Percentiles rank a stretch among this genome's conserved stretches.
Evolutionary conservation across 2,888 invertebrate genomes (phyloP).

Genomic region (Watsonalla cultraria): DNA sequence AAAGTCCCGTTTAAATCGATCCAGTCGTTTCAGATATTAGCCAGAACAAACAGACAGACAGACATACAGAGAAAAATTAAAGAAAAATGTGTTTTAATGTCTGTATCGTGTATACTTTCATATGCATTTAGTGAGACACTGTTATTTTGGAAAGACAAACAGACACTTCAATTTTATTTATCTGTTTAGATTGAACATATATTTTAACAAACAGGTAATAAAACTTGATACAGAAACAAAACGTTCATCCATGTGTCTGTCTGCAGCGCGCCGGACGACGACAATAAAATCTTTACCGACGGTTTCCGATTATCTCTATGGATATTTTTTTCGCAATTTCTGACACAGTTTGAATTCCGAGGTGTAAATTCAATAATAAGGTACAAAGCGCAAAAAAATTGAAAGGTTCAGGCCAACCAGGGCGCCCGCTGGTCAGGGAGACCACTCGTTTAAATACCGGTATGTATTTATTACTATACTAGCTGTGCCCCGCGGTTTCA

Average conservation of each 20-base stretch:
- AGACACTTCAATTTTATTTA: no score
- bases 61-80: no score
- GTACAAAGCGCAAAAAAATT: constrained; percentile 31
- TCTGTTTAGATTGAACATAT: no score
- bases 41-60: no score
- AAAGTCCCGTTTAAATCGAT: no score
- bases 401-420: constrained; percentile 42
- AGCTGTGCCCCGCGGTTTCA: no score
- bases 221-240: background rate
- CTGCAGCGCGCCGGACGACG: constrained; percentile 9
- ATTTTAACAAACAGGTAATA: background rate
- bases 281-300: constrained; percentile 25
- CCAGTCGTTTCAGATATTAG: no score
- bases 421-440: constrained; percentile 23
- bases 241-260: background rate
- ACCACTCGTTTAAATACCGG: constrained; percentile 53
- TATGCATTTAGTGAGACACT: no score
- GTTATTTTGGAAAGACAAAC: no score
- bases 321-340: constrained; percentile 31
- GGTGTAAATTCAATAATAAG: constrained; percentile 66
- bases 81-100: no score
- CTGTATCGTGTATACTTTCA: no score
- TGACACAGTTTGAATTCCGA: constrained; percentile 36
- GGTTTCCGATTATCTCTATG: constrained; percentile 31
- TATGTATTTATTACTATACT: constrained; percentile 42